phyloP scores from a whole-genome alignment of 2,888 invertebrate species.

The Parelbella ahira region DNA sequence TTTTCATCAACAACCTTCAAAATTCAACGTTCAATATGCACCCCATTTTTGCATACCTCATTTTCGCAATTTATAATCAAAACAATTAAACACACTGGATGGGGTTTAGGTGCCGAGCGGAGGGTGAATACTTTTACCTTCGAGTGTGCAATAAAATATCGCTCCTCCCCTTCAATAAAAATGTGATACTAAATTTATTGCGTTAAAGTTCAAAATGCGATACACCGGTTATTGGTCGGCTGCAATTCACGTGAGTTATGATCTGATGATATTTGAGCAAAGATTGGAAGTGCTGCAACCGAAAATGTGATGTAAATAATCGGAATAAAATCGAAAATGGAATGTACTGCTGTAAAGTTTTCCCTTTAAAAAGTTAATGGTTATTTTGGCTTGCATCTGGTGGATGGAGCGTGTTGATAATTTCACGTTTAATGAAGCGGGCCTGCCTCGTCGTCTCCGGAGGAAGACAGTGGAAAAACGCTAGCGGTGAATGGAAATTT shows the following conservation, averaged over 20 bases:
- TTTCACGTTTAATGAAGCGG: slow-evolving; percentile 76
- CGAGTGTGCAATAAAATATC: slow-evolving; percentile 38
- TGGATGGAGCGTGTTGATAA: slow-evolving; percentile 66
- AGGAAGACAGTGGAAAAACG: slow-evolving; percentile 71
- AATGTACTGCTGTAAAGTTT: too few species aligned
- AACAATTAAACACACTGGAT: slow-evolving; percentile 70
- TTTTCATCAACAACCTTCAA: slow-evolving; percentile 15
- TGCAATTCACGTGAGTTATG: slow-evolving; percentile 61
- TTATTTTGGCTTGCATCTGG: slow-evolving; percentile 61
- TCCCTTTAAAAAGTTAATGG: slow-evolving; percentile 48
- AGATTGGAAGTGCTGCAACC: slow-evolving; percentile 50
- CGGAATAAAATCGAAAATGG: too few species aligned
- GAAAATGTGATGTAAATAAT: slow-evolving; percentile 60
- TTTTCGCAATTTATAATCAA: slow-evolving; percentile 65
- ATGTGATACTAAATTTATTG: slow-evolving; percentile 28
- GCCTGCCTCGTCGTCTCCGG: slow-evolving; percentile 60
- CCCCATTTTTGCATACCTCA: slow-evolving; percentile 50
- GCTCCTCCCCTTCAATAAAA: slow-evolving; percentile 8
- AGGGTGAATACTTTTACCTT: slow-evolving; percentile 60
- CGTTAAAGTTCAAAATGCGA: slow-evolving; percentile 39
- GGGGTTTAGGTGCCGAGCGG: slow-evolving; percentile 52
- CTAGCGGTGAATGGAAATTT: slow-evolving; percentile 69
- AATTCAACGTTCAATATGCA: slow-evolving; percentile 51
- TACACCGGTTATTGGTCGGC: slow-evolving; percentile 48
- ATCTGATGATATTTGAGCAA: slow-evolving; percentile 60